Evolutionary conservation across 1,140 invertebrate genomes (phyloP).

Genomic region (Macrobrachium rosenbergii): DNA sequence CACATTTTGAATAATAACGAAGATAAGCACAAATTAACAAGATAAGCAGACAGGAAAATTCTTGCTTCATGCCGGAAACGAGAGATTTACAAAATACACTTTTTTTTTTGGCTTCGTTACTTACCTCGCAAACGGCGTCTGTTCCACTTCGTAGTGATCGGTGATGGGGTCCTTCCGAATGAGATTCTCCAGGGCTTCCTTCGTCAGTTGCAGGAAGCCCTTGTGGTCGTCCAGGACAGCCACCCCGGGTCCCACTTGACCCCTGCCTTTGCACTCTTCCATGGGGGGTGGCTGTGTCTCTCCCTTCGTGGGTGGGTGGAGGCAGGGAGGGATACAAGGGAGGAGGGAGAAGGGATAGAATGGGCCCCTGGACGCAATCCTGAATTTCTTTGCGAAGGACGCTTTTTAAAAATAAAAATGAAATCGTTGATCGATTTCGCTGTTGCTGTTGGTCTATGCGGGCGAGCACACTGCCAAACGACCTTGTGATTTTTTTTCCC

Average conservation of each 20-base stretch:
- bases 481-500: too few relatives aligned
- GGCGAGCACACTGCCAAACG: too few relatives aligned
- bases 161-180: slow-evolving; percentile 23
- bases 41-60: neutral
- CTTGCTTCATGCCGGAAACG: neutral
- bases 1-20: too few relatives aligned
- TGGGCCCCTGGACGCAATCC: too few relatives aligned
- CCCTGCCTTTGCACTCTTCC: neutral
- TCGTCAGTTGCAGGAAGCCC: slow-evolving; percentile 29
- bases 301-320: neutral
- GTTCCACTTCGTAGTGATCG: slow-evolving; percentile 37
- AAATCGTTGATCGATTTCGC: too few relatives aligned
- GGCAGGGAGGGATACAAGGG: too few relatives aligned
- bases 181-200: slow-evolving; percentile 3
- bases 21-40: too few relatives aligned
- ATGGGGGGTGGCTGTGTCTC: neutral
- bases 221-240: slow-evolving; percentile 42
- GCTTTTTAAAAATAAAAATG: too few relatives aligned
- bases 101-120: neutral
- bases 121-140: slow-evolving; percentile 39
- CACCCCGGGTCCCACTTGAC: slow-evolving; percentile 24
- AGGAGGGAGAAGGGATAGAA: too few relatives aligned
- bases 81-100: neutral
- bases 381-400: too few relatives aligned
- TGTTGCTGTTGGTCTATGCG: too few relatives aligned